Evolutionary conservation across 2,113 vertebrate species (phyloP).

Genomic region (Mormyrus iriodes): DNA sequence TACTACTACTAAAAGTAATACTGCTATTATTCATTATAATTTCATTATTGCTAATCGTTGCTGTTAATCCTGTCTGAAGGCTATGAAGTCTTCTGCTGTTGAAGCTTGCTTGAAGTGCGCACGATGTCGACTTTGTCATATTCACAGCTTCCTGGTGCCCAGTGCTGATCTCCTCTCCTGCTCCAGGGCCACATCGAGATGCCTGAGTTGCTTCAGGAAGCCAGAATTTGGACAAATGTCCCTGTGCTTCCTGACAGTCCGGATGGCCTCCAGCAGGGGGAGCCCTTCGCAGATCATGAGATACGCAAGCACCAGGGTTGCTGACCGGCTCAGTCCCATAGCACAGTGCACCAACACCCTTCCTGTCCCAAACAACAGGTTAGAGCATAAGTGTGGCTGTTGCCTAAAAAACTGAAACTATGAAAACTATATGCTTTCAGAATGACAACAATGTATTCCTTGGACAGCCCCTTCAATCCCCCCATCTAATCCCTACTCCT

Average conservation of each 20-base stretch:
- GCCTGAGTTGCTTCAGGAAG: slow-evolving; percentile 63
- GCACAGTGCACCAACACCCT: slow-evolving; percentile 65
- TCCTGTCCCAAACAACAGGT: slow-evolving; percentile 39
- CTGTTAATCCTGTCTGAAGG: not conserved
- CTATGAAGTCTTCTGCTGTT: not conserved
- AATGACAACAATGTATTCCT: not conserved
- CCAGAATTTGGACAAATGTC: slow-evolving; percentile 64
- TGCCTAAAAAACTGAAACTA: not conserved
- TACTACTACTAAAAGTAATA: too few species aligned
- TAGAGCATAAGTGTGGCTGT: not conserved
- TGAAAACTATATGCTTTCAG: not conserved
- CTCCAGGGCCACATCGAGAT: slow-evolving; percentile 56
- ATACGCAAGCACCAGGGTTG: slow-evolving; percentile 60
- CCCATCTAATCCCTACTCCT: not conserved
- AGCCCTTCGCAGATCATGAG: slow-evolving; percentile 64
- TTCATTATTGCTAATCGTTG: not conserved
- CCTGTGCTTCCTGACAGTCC: slow-evolving; percentile 52
- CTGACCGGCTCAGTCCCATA: slow-evolving; percentile 67
- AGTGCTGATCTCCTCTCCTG: slow-evolving; percentile 40
- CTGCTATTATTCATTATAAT: too few species aligned
- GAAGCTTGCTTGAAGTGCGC: not conserved
- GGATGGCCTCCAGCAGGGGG: slow-evolving; percentile 53
- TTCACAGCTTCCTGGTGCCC: slow-evolving; percentile 22
- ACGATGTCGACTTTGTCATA: not conserved
- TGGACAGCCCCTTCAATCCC: not conserved